phyloP scores from a whole-genome alignment of 2,797 vertebrate genomes.

The Sebastes steindachneri region DNA sequence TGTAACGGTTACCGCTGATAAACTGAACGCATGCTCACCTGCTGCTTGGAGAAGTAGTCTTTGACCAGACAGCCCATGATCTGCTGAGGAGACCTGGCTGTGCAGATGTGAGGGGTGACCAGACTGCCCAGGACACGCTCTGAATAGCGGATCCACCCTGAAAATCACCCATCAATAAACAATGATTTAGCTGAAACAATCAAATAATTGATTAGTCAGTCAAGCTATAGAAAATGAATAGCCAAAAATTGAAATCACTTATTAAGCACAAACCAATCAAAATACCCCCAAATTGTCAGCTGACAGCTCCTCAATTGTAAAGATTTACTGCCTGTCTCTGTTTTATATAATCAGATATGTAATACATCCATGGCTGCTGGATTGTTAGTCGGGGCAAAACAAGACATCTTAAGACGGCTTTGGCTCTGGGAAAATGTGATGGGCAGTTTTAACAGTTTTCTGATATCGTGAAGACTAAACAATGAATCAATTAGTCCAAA shows the following conservation, averaged over 20 bases:
- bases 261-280: background rate
- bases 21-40: slow-evolving; percentile 79
- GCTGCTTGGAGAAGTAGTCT: slow-evolving; percentile 92
- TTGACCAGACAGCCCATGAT: slow-evolving; percentile 97
- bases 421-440: background rate
- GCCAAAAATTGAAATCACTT: background rate
- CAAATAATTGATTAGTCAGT: background rate
- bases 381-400: background rate
- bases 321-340: background rate
- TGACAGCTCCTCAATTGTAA: background rate
- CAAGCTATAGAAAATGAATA: background rate
- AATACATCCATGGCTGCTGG: background rate
- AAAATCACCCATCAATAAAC: background rate
- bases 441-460: background rate
- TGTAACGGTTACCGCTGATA: background rate
- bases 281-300: background rate
- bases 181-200: no score
- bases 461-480: background rate
- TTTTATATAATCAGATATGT: background rate
- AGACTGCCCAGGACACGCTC: slow-evolving; percentile 92
- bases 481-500: background rate
- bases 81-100: slow-evolving; percentile 94
- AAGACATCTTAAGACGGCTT: background rate
- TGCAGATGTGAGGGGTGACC: slow-evolving; percentile 94
- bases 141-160: slow-evolving; percentile 94